phyloP scores from a whole-genome alignment of 2,113 vertebrate genomes.

The Typhlomys cinereus region DNA sequence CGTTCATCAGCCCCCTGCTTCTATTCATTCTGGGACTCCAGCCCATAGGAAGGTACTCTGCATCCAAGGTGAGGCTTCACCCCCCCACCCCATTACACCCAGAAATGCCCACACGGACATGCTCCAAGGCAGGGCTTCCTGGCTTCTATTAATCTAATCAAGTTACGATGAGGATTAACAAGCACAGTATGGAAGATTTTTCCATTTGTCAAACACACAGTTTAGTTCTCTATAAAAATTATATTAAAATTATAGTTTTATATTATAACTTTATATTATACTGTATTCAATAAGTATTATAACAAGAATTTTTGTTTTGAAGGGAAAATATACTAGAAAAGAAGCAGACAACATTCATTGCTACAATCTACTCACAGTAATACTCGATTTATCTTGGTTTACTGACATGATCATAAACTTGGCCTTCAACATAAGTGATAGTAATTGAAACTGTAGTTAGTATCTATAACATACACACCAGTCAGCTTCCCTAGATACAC shows the following conservation, averaged over 20 bases:
- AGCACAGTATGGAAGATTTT: not conserved
- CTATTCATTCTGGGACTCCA: too few relatives aligned
- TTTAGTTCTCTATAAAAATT: too few relatives aligned
- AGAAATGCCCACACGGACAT: not conserved
- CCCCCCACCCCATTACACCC: too few relatives aligned
- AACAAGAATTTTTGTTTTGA: not conserved
- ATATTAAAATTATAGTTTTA: too few relatives aligned
- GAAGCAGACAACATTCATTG: not conserved
- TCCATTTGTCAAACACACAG: not conserved
- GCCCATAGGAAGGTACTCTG: too few relatives aligned
- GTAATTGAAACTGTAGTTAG: not conserved
- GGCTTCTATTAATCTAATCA: not conserved
- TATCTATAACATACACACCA: not conserved
- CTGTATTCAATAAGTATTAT: not conserved
- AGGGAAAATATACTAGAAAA: not conserved
- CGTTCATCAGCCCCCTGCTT: not conserved
- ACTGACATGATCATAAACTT: not conserved
- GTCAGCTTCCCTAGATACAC: not conserved
- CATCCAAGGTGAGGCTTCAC: not conserved
- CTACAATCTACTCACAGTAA: not conserved
- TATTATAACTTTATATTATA: too few relatives aligned
- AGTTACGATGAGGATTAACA: not conserved
- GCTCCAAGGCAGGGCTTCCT: not conserved
- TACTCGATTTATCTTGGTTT: not conserved
- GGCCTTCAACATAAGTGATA: not conserved